phyloP scores from a whole-genome alignment of 2,888 invertebrate species.

The Mystacides longicornis region DNA sequence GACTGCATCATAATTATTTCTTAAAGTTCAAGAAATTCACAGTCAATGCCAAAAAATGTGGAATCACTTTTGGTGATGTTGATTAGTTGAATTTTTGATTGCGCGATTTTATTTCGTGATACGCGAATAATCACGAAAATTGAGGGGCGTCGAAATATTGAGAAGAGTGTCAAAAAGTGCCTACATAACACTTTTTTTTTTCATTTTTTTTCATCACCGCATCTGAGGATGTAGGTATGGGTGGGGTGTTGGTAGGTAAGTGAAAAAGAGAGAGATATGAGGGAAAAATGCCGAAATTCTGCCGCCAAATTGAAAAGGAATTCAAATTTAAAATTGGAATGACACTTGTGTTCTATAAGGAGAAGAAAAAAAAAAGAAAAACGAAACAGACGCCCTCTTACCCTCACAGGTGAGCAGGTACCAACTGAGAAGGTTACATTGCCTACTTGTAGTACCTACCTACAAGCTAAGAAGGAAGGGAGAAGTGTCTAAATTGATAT shows the following conservation, averaged over 20 bases:
- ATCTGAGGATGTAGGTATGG: background rate
- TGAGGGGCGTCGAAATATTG: no score
- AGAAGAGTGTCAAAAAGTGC: background rate
- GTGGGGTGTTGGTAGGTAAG: background rate
- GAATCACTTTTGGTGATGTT: no score
- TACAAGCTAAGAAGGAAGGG: background rate
- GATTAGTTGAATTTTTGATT: no score
- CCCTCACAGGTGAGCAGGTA: no score
- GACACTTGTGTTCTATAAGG: background rate
- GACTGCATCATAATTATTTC: no score
- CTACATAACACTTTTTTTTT: conserved; percentile 1
- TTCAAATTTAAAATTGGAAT: conserved; percentile 1
- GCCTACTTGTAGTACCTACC: background rate
- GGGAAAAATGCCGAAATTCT: conserved; percentile 1
- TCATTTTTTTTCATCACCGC: background rate
- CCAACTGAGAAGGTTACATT: no score
- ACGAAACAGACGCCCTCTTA: no score
- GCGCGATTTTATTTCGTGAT: no score
- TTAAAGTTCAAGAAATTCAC: no score
- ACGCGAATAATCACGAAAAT: no score
- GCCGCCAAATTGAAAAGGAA: conserved; percentile 2
- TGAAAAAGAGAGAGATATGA: background rate
- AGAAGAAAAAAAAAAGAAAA: no score
- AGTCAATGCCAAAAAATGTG: no score
- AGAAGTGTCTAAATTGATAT: background rate